Evolutionary conservation across 2,113 vertebrate species (phyloP).

Genomic region (Callionymus lyra): DNA sequence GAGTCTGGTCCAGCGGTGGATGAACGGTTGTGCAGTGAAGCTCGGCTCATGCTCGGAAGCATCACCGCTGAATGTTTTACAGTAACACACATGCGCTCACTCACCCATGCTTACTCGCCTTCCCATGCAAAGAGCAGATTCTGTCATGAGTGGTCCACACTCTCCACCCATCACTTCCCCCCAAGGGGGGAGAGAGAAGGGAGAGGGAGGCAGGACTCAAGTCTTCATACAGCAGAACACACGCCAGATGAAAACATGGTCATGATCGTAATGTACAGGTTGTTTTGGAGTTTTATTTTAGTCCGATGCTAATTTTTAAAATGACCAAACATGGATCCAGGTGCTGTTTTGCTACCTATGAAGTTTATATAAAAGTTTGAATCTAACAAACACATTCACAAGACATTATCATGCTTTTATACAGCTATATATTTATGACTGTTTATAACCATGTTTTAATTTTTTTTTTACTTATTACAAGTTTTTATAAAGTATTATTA

Average conservation of each 20-base stretch:
- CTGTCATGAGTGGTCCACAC: slow-evolving; percentile 42
- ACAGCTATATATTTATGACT: too few relatives aligned
- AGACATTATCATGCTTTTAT: too few relatives aligned
- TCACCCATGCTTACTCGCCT: slow-evolving; percentile 36
- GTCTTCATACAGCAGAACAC: slow-evolving; percentile 41
- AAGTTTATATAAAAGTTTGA: too few relatives aligned
- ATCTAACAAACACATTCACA: too few relatives aligned
- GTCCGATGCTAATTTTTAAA: too few relatives aligned
- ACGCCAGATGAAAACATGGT: slow-evolving; percentile 49
- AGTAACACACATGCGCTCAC: slow-evolving; percentile 23
- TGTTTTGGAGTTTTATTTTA: slow-evolving; percentile 25
- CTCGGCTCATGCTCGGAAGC: slow-evolving; percentile 18
- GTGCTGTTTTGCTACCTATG: too few relatives aligned
- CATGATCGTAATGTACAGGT: slow-evolving; percentile 43
- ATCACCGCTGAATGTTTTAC: slow-evolving; percentile 20
- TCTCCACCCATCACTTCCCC: slow-evolving; percentile 45
- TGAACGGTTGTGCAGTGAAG: slow-evolving; percentile 29
- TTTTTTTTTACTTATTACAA: too few relatives aligned
- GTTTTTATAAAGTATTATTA: too few relatives aligned
- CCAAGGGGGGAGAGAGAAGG: slow-evolving; percentile 22
- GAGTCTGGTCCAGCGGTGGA: too few relatives aligned
- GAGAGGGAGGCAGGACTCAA: slow-evolving; percentile 34
- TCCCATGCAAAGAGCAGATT: slow-evolving; percentile 54
- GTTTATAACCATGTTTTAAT: too few relatives aligned
- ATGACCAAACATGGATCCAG: too few relatives aligned